Conservation (phyloP, 30 jellyfish, hydroid and myxozoan species). For the Hydractinia echinata region DNA sequence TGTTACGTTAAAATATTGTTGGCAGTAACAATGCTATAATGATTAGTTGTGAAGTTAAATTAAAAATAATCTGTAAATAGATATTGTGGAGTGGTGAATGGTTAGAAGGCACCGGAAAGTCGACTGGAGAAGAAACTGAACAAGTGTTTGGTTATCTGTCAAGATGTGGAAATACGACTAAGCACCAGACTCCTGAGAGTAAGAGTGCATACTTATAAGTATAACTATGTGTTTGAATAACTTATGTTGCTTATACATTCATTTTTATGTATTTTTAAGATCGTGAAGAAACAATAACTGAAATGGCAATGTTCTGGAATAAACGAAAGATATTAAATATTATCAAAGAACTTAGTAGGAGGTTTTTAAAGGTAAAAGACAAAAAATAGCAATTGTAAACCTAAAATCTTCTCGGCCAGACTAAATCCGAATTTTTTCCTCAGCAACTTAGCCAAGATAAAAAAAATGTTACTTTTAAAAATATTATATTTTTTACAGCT, state of each 20-base stretch:
- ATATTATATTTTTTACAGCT: too few species aligned
- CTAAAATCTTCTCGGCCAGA: too few species aligned
- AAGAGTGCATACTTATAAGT: neutral
- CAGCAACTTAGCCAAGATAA: too few species aligned
- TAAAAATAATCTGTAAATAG: neutral
- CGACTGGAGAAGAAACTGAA: constrained; percentile 47
- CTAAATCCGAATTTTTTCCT: too few species aligned
- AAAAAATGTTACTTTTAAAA: too few species aligned
- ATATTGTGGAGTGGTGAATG: constrained; percentile 40
- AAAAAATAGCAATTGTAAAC: neutral
- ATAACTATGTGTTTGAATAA: neutral
- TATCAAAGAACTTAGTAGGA: neutral
- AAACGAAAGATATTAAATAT: neutral
- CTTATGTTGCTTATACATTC: neutral
- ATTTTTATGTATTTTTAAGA: neutral
- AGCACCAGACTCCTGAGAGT: constrained; percentile 42
- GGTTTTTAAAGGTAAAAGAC: constrained; percentile 3
- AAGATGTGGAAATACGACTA: constrained; percentile 32
- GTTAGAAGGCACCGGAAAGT: constrained; percentile 37
- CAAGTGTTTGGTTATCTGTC: constrained; percentile 35
- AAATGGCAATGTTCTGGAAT: constrained; percentile 12
- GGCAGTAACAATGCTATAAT: neutral
- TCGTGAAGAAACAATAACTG: constrained; percentile 25
- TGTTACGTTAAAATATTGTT: neutral
- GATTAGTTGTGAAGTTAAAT: too few species aligned